Conservation (phyloP, 1,140 invertebrate species). For the Battus philenor region DNA sequence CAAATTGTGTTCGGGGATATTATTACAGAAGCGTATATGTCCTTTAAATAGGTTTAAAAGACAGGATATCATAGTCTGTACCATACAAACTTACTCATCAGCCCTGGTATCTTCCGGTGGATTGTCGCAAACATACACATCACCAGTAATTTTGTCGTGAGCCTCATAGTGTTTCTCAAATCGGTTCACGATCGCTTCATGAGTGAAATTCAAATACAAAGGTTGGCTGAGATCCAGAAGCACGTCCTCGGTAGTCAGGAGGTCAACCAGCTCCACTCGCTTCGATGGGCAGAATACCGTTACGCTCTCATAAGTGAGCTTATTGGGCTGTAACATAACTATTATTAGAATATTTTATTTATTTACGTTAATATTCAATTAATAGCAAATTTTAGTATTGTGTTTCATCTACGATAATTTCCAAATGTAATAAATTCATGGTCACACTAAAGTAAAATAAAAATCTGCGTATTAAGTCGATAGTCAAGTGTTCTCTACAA, state of each 20-base stretch:
- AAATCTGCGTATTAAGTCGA: neutral
- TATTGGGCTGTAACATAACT: conserved; percentile 81
- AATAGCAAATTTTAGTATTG: too few relatives aligned
- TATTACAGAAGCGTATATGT: too few relatives aligned
- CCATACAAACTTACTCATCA: conserved; percentile 70
- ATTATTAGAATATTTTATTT: too few relatives aligned
- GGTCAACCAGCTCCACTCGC: conserved; percentile 80
- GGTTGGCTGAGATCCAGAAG: conserved; percentile 86
- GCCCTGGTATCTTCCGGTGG: conserved; percentile 74
- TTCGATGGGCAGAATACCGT: conserved; percentile 88
- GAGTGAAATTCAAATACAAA: conserved; percentile 89
- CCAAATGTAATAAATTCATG: too few relatives aligned
- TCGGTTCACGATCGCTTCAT: conserved; percentile 84
- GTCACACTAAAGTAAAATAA: neutral
- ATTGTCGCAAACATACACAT: conserved; percentile 84
- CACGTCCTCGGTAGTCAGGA: conserved; percentile 83
- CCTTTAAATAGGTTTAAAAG: too few relatives aligned
- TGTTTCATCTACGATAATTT: too few relatives aligned
- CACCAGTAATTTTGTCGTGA: conserved; percentile 84
- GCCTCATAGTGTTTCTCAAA: conserved; percentile 80
- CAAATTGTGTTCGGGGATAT: too few relatives aligned
- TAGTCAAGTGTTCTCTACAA: neutral
- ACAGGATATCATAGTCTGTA: too few relatives aligned
- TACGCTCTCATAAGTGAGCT: conserved; percentile 85
- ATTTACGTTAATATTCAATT: too few relatives aligned